phyloP scores from a whole-genome alignment of 2,888 invertebrate species.

The Andrena camellia region DNA sequence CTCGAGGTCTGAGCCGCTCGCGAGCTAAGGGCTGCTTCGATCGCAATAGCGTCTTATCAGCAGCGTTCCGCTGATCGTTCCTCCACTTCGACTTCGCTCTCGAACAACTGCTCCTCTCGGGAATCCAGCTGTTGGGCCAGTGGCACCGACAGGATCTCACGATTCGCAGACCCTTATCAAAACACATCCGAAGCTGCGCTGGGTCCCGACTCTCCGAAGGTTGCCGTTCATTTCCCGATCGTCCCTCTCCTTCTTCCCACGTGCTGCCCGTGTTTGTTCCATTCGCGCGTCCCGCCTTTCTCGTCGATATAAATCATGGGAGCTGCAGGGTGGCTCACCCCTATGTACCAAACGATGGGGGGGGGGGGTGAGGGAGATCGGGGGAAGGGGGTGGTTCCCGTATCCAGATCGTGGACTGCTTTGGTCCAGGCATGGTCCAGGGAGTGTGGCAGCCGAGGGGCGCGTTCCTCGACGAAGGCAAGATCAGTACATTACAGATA shows the following conservation, averaged over 20 bases:
- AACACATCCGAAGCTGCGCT: constrained; percentile 58
- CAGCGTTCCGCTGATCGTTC: constrained; percentile 10
- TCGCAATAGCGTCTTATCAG: constrained; percentile 21
- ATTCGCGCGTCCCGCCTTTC: constrained; percentile 50
- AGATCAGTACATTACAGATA: constrained; percentile 85
- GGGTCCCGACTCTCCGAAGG: constrained; percentile 53
- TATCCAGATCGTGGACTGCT: constrained; percentile 70
- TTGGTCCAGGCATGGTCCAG: constrained; percentile 70
- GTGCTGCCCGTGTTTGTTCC: constrained; percentile 27
- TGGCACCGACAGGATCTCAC: constrained; percentile 54
- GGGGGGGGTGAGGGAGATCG: constrained; percentile 30
- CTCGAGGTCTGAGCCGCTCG: too few species aligned
- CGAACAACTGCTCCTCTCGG: constrained; percentile 24
- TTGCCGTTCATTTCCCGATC: constrained; percentile 54
- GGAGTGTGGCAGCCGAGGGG: constrained; percentile 58
- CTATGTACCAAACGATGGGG: constrained; percentile 67
- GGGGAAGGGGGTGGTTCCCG: constrained; percentile 67
- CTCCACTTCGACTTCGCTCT: constrained; percentile 8
- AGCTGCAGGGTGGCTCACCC: constrained; percentile 71
- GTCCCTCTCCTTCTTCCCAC: constrained; percentile 28
- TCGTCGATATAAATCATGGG: constrained; percentile 82
- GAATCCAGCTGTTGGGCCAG: constrained; percentile 55
- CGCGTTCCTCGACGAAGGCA: constrained; percentile 79
- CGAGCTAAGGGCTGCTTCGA: not conserved
- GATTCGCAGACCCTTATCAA: constrained; percentile 73